phyloP scores from a whole-genome alignment of 2,888 invertebrate species.

The Andrena bucephala region DNA sequence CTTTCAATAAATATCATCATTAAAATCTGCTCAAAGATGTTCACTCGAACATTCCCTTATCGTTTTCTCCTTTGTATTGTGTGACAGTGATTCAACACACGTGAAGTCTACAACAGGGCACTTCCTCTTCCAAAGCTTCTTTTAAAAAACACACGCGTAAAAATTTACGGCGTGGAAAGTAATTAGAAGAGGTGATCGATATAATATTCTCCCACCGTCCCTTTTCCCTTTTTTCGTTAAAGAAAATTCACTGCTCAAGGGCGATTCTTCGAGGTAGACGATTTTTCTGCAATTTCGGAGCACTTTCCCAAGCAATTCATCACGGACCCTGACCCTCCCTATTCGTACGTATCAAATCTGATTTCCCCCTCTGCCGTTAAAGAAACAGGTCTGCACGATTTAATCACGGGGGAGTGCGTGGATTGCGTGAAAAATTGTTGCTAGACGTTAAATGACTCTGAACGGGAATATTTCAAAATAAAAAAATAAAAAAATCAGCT shows the following conservation, averaged over 20 bases:
- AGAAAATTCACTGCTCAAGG: background rate
- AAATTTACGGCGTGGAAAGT: background rate
- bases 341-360: conserved; percentile 12
- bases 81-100: conserved; percentile 13
- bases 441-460: background rate
- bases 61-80: background rate
- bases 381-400: background rate
- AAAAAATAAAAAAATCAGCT: too few relatives aligned
- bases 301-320: background rate
- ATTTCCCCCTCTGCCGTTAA: background rate
- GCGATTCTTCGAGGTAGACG: background rate
- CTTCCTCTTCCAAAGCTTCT: background rate
- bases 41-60: background rate
- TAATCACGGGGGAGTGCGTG: background rate
- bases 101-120: background rate
- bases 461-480: background rate
- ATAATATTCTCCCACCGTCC: background rate
- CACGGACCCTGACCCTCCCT: background rate
- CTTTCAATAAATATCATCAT: background rate
- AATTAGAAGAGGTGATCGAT: conserved; percentile 3
- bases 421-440: background rate
- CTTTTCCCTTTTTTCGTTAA: background rate
- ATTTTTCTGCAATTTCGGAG: background rate
- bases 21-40: background rate
- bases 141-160: background rate